phyloP scores from a whole-genome alignment of 2,113 vertebrate genomes.

The Oriolus oriolus region DNA sequence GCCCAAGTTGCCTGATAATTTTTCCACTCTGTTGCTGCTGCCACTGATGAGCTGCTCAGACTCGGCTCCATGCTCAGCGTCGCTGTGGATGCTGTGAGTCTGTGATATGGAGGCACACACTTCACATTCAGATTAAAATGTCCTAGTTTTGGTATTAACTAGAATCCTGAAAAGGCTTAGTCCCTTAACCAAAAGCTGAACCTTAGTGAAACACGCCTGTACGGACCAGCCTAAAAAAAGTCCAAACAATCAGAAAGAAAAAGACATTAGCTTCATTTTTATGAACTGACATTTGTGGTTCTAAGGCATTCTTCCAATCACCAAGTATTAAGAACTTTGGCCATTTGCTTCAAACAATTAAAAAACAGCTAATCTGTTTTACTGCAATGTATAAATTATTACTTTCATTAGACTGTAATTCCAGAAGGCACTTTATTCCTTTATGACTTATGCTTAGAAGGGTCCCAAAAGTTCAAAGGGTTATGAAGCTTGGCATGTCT shows the following conservation, averaged over 20 bases:
- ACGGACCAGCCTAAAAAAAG: slow-evolving; percentile 28
- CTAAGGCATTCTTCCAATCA: neutral
- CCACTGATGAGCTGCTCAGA: slow-evolving; percentile 61
- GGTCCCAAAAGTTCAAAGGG: neutral
- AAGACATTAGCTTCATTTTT: slow-evolving; percentile 11
- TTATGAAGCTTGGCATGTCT: neutral
- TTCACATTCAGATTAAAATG: slow-evolving; percentile 62
- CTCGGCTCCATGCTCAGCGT: slow-evolving; percentile 34
- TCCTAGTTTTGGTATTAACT: slow-evolving; percentile 35
- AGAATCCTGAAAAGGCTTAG: slow-evolving; percentile 46
- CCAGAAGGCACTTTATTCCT: neutral
- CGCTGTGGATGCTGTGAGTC: slow-evolving; percentile 61
- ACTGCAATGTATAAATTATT: neutral
- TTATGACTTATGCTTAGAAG: neutral
- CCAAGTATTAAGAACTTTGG: neutral
- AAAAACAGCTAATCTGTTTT: neutral
- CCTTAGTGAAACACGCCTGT: slow-evolving; percentile 37
- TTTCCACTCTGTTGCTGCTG: slow-evolving; percentile 47
- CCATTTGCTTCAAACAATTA: neutral
- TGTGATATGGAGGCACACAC: slow-evolving; percentile 58
- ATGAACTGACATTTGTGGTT: neutral
- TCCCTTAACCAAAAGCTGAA: slow-evolving; percentile 47
- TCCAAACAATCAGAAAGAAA: slow-evolving; percentile 42
- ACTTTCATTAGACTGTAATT: neutral
- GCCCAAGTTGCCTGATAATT: slow-evolving; percentile 56